Conservation (phyloP, 2,113 vertebrate genomes). For the Upupa epops region DNA sequence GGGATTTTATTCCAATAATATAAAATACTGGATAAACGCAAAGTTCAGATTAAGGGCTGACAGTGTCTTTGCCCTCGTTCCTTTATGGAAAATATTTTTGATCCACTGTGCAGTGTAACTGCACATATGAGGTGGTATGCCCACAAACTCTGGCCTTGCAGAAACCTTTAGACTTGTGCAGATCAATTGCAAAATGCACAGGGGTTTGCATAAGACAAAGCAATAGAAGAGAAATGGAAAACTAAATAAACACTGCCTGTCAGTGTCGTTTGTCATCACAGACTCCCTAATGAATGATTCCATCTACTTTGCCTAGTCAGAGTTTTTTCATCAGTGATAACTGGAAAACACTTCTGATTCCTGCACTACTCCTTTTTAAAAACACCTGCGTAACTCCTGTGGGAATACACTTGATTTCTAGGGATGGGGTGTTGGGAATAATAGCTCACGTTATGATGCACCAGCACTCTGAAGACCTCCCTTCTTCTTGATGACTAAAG, state of each 20-base stretch:
- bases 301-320: neutral
- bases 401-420: neutral
- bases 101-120: neutral
- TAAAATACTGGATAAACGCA: conserved; percentile 18
- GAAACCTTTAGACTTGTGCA: neutral
- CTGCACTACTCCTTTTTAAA: neutral
- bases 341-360: neutral
- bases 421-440: neutral
- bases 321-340: neutral
- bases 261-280: neutral
- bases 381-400: neutral
- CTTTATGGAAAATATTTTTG: neutral
- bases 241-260: neutral
- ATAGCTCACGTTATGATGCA: neutral
- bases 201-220: neutral
- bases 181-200: neutral
- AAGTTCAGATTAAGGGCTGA: conserved; percentile 19
- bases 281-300: neutral
- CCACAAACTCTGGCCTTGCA: neutral
- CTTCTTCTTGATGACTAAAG: neutral
- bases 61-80: neutral
- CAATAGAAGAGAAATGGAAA: neutral
- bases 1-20: conserved; percentile 35
- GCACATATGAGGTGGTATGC: neutral
- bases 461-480: neutral